Evolutionary conservation across 2,888 invertebrate species (phyloP).

Genomic region (Sarcophaga rosellei): DNA sequence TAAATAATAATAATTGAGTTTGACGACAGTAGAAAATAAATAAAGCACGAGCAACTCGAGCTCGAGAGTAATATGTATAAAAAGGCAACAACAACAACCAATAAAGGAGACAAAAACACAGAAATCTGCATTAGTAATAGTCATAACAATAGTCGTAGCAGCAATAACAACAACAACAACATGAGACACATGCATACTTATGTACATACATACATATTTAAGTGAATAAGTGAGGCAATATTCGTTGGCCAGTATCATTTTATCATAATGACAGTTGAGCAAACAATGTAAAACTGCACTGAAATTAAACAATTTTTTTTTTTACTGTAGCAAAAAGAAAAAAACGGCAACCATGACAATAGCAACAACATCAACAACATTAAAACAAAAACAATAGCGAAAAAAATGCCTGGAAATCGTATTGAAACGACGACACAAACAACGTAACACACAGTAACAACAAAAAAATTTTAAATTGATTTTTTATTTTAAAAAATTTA

Average conservation of each 20-base stretch:
- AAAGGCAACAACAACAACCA: constrained; percentile 29
- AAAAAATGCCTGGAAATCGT: constrained; percentile 36
- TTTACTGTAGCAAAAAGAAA: neutral
- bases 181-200: neutral
- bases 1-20: constrained; percentile 44
- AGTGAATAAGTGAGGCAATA: constrained; percentile 23
- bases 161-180: constrained; percentile 10
- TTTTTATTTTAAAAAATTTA: constrained; percentile 24
- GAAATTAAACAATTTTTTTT: constrained; percentile 19
- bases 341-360: constrained; percentile 21
- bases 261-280: constrained; percentile 56
- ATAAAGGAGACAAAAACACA: constrained; percentile 6
- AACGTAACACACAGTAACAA: constrained; percentile 45
- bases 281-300: constrained; percentile 39
- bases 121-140: constrained; percentile 45
- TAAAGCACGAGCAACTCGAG: constrained; percentile 40
- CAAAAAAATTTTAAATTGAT: constrained; percentile 51
- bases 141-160: constrained; percentile 59
- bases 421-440: constrained; percentile 48
- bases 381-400: constrained; percentile 12
- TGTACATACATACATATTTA: neutral
- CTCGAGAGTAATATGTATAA: constrained; percentile 23
- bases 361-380: constrained; percentile 40
- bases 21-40: constrained; percentile 41
- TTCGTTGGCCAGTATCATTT: constrained; percentile 28